Evolutionary conservation across 2,888 invertebrate genomes (phyloP).

Genomic region (Drosophila yooni): DNA sequence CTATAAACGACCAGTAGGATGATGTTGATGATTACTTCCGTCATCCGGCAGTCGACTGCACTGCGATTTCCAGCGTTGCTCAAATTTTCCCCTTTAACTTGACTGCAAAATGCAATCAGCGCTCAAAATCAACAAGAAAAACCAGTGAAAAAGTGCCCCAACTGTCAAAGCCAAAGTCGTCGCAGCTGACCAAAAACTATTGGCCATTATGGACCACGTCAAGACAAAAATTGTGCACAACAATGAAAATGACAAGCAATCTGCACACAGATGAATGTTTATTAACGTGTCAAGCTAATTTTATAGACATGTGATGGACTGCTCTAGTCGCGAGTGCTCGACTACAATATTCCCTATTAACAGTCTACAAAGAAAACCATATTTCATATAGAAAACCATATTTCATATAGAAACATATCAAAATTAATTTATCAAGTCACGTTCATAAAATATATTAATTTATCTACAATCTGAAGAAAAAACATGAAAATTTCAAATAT

Average conservation of each 20-base stretch:
- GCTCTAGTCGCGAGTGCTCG: background rate
- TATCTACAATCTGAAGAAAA: background rate
- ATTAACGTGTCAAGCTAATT: background rate
- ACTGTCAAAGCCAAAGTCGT: constrained; percentile 3
- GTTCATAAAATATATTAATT: background rate
- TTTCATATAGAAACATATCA: no score
- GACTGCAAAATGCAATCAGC: constrained; percentile 21
- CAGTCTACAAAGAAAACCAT: background rate
- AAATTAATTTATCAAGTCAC: background rate
- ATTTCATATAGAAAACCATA: no score
- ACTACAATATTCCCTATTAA: background rate
- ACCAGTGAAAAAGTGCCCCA: constrained; percentile 15
- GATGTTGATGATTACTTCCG: constrained; percentile 68
- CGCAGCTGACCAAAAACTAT: constrained; percentile 15
- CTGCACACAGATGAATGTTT: background rate
- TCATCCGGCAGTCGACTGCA: constrained; percentile 23
- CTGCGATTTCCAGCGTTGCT: constrained; percentile 35
- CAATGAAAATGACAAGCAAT: constrained; percentile 2
- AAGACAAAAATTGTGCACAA: background rate
- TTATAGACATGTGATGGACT: background rate
- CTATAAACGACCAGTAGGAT: background rate
- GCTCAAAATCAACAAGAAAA: background rate
- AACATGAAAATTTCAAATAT: background rate
- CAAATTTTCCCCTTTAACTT: constrained; percentile 12
- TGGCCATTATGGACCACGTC: background rate